phyloP scores from a whole-genome alignment of 1,140 invertebrate species.

The Cepaea nemoralis region DNA sequence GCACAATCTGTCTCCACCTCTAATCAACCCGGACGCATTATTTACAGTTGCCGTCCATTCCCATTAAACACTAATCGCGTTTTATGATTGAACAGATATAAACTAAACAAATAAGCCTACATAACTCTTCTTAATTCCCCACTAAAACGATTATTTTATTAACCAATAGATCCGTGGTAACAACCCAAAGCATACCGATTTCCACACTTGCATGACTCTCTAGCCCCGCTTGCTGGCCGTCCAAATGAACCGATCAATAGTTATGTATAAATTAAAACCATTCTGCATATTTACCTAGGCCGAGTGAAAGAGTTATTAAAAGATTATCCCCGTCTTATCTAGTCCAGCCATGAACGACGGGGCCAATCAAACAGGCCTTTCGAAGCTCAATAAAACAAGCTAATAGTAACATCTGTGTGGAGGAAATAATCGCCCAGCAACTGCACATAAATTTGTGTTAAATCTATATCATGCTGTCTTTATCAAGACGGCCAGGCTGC shows the following conservation, averaged over 20 bases:
- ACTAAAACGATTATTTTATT: no score
- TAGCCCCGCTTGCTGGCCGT: no score
- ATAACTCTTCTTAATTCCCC: background rate
- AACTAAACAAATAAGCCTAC: background rate
- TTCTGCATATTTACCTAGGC: background rate
- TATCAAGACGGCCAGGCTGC: background rate
- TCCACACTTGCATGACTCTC: no score
- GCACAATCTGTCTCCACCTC: no score
- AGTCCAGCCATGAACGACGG: background rate
- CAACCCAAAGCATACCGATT: no score
- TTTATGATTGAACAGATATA: no score
- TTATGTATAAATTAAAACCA: slow-evolving; percentile 11
- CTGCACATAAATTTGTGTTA: background rate
- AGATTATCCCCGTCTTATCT: slow-evolving; percentile 6
- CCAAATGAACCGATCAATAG: background rate
- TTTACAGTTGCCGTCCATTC: no score
- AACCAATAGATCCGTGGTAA: no score
- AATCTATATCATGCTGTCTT: background rate
- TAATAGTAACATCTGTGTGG: background rate
- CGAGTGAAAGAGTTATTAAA: background rate
- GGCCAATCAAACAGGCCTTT: background rate
- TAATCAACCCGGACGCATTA: no score
- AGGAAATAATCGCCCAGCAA: background rate
- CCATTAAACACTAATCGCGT: no score
- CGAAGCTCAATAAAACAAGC: background rate